phyloP scores from a whole-genome alignment of 2,113 vertebrate species.

The Chamaea fasciata region DNA sequence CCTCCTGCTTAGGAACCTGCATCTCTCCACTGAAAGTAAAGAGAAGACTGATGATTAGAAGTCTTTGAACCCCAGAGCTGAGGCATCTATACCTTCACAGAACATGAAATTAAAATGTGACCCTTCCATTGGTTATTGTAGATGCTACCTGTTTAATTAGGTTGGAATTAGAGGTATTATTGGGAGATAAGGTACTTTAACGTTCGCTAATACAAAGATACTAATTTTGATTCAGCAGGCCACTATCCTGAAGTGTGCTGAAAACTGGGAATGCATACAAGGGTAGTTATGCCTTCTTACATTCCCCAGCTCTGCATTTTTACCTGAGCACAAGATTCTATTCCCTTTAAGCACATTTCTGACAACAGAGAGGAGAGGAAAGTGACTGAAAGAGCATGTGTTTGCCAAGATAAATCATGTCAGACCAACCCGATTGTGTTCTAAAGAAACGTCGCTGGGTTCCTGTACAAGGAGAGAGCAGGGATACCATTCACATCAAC shows the following conservation, averaged over 20 bases:
- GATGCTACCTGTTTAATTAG: background rate
- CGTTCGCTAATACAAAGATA: background rate
- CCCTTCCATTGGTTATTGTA: background rate
- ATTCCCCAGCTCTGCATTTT: background rate
- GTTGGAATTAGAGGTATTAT: background rate
- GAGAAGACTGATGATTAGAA: background rate
- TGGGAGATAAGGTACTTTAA: background rate
- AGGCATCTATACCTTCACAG: background rate
- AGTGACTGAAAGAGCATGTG: background rate
- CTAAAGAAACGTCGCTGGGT: background rate
- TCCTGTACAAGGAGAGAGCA: background rate
- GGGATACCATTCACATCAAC: accelerated
- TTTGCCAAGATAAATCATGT: background rate
- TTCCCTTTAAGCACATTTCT: background rate
- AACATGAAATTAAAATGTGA: background rate
- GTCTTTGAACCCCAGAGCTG: background rate
- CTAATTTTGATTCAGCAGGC: background rate
- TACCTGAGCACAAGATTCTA: background rate
- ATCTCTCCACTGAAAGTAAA: background rate
- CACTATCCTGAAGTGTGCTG: background rate
- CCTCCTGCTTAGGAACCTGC: background rate
- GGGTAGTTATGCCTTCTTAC: background rate
- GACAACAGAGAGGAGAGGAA: background rate
- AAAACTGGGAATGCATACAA: background rate
- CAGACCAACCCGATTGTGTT: background rate